Percentiles rank a stretch among this genome's conserved stretches.
Evolutionary conservation across 2,113 vertebrate genomes (phyloP).

Genomic region (Piliocolobus tephrosceles): DNA sequence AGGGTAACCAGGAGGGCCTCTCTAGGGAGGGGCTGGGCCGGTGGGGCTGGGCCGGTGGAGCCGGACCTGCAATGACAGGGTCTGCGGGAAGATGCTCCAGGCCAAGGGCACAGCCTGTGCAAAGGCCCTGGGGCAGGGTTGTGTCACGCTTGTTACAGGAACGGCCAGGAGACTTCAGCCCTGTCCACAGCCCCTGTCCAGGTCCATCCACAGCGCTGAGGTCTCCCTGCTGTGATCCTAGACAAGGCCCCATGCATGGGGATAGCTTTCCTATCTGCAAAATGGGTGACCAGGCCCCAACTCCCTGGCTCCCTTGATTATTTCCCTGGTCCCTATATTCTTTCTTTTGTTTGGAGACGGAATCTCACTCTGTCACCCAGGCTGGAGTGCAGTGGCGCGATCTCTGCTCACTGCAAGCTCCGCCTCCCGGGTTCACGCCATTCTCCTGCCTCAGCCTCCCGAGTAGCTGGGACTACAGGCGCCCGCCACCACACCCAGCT

Average conservation of each 20-base stretch:
- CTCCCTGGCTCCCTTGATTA: neutral
- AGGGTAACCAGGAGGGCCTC: neutral
- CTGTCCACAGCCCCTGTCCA: neutral
- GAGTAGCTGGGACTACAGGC: no score
- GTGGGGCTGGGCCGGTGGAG: no score
- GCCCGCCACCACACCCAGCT: fast-evolving
- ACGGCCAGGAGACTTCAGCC: neutral
- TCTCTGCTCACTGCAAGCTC: no score
- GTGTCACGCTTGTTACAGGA: fast-evolving
- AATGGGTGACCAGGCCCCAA: no score
- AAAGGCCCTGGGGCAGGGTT: neutral
- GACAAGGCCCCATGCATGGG: neutral
- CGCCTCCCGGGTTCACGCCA: no score
- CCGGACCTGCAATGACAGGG: neutral
- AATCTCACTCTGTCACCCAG: no score
- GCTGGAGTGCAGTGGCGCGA: no score
- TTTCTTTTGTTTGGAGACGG: no score
- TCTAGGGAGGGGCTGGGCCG: no score
- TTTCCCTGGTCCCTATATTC: neutral
- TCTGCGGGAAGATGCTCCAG: neutral
- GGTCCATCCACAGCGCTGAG: neutral
- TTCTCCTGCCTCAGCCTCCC: no score
- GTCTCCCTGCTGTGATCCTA: neutral
- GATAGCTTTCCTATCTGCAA: neutral
- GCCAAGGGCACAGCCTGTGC: neutral